Conservation (phyloP, 2,113 vertebrate genomes). For the Alosa alosa region DNA sequence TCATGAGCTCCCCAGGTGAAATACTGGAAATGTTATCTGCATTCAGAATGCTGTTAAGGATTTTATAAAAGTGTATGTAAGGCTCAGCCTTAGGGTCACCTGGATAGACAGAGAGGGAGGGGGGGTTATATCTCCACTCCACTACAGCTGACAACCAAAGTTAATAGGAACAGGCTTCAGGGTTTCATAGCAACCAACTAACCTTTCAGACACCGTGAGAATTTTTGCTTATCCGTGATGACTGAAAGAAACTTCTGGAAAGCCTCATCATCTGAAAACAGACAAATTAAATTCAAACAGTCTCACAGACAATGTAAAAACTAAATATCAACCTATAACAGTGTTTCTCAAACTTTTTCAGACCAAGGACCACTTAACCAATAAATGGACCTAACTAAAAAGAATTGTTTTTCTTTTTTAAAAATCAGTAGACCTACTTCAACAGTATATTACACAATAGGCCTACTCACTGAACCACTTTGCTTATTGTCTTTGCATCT, state of each 20-base stretch:
- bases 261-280: background rate
- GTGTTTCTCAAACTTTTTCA: no score
- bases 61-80: background rate
- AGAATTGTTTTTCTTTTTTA: no score
- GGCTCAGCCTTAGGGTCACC: background rate
- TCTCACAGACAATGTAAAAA: slow-evolving; percentile 1
- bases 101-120: background rate
- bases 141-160: background rate
- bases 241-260: background rate
- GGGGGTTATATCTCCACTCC: background rate
- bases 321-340: background rate
- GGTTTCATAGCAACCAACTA: background rate
- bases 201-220: background rate
- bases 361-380: no score
- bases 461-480: no score
- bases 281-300: background rate
- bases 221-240: background rate
- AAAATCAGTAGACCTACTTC: no score
- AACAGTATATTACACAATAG: no score
- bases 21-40: background rate
- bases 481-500: no score
- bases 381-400: no score
- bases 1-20: background rate
- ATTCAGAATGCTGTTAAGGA: background rate
- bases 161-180: background rate